Percentiles rank a stretch among this genome's conserved stretches.
Conservation (phyloP, 2,113 vertebrate genomes). For the Mohoua ochrocephala region DNA sequence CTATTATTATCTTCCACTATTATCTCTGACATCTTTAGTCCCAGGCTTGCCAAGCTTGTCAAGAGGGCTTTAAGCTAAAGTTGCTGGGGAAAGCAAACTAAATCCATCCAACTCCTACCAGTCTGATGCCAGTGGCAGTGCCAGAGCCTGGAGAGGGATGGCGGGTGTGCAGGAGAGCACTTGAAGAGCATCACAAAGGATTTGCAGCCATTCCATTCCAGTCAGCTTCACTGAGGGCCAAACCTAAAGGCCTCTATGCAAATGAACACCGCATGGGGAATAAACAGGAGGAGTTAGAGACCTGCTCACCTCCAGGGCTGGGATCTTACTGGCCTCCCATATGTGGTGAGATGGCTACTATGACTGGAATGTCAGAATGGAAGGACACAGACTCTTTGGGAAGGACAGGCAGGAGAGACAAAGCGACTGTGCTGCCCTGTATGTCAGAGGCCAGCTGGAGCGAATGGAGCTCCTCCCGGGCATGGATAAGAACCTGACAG, state of each 20-base stretch:
- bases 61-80: not conserved
- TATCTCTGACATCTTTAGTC: not conserved
- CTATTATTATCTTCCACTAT: not conserved
- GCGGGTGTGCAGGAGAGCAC: not conserved
- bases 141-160: not conserved
- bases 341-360: too few species aligned
- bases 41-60: not conserved
- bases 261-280: not conserved
- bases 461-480: not conserved
- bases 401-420: not conserved
- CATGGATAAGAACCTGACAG: not conserved
- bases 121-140: not conserved
- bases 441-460: not conserved
- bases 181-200: not conserved
- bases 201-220: not conserved
- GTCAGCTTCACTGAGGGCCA: not conserved
- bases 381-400: not conserved
- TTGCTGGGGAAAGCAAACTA: not conserved
- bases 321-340: not conserved
- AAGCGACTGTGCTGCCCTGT: rapidly evolving
- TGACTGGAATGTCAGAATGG: not conserved
- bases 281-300: not conserved
- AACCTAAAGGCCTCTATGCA: not conserved
- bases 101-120: not conserved
- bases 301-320: not conserved